Evolutionary conservation across 2,113 vertebrate species (phyloP).

Genomic region (Orcinus orca): DNA sequence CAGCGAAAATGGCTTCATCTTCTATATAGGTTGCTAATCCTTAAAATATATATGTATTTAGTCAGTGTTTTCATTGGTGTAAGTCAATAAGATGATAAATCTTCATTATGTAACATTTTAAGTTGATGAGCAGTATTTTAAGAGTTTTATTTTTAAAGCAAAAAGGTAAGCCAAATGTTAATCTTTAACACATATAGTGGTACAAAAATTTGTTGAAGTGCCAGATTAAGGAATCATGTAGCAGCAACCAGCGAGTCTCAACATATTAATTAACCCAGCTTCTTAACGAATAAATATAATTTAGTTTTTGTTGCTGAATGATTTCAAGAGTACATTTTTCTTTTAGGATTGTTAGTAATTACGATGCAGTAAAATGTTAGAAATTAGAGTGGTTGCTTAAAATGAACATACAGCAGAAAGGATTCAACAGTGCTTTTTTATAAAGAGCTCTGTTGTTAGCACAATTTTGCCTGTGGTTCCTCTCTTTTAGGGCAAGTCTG

Average conservation of each 20-base stretch:
- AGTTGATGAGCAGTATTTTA: not conserved
- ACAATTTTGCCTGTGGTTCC: slow-evolving; percentile 15
- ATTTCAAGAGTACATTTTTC: slow-evolving; percentile 28
- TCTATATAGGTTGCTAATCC: not conserved
- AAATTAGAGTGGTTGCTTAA: slow-evolving; percentile 19
- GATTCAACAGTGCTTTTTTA: slow-evolving; percentile 4
- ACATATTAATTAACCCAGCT: not conserved
- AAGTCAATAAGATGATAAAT: not conserved
- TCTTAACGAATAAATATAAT: slow-evolving; percentile 16
- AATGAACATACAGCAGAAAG: slow-evolving; percentile 30
- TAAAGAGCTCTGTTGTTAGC: slow-evolving; percentile 43
- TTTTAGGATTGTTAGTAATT: slow-evolving; percentile 9
- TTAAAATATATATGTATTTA: not conserved
- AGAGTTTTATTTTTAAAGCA: slow-evolving; percentile 50
- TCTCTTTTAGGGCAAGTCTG: slow-evolving; percentile 18
- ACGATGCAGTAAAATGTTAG: slow-evolving; percentile 22
- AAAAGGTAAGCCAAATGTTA: slow-evolving; percentile 26
- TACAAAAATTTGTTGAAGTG: slow-evolving; percentile 20
- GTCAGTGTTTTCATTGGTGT: not conserved
- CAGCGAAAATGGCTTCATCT: slow-evolving; percentile 31
- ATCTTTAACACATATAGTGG: not conserved
- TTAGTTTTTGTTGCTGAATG: slow-evolving; percentile 42
- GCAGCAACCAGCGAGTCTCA: not conserved
- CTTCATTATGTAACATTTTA: slow-evolving; percentile 20
- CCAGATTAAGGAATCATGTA: not conserved